A percentile compares a stretch with the other conserved stretches of the same genome.
phyloP scores from a whole-genome alignment of 2,888 invertebrate genomes.

The Marasmarcha lunaedactyla region DNA sequence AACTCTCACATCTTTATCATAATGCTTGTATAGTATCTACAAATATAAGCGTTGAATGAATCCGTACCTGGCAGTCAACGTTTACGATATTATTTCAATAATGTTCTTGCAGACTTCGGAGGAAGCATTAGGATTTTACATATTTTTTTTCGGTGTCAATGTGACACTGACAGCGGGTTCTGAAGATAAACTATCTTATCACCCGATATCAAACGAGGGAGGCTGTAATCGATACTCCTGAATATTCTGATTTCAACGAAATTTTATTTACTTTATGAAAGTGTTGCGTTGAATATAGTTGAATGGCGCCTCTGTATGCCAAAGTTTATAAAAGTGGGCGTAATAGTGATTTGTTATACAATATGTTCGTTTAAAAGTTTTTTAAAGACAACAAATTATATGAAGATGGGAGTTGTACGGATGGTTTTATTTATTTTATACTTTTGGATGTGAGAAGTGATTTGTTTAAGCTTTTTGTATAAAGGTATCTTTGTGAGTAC shows the following conservation, averaged over 20 bases:
- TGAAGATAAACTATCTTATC: slow-evolving; percentile 55
- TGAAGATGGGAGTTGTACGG: no score
- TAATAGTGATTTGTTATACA: no score
- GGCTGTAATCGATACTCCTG: slow-evolving; percentile 39
- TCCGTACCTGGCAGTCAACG: not conserved
- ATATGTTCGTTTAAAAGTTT: no score
- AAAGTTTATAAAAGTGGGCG: no score
- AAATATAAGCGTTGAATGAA: not conserved
- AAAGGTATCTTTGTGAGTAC: not conserved
- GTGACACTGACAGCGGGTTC: slow-evolving; percentile 27
- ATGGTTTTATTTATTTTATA: no score
- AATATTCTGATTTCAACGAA: slow-evolving; percentile 2
- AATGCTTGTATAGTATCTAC: not conserved
- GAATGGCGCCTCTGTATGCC: no score
- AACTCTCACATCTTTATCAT: not conserved
- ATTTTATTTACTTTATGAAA: slow-evolving; percentile 14
- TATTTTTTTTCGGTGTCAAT: slow-evolving; percentile 19
- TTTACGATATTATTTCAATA: not conserved
- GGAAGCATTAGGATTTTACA: not conserved
- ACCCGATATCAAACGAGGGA: slow-evolving; percentile 37
- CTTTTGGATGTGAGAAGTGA: no score
- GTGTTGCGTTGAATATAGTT: not conserved
- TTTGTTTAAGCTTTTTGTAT: no score
- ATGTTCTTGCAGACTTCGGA: not conserved
- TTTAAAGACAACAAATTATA: no score